These are phyloP conservation scores for Platyscapa corneri DNA, from an alignment of 1,140 invertebrate genomes.

Conservation along the genomic window DNA sequence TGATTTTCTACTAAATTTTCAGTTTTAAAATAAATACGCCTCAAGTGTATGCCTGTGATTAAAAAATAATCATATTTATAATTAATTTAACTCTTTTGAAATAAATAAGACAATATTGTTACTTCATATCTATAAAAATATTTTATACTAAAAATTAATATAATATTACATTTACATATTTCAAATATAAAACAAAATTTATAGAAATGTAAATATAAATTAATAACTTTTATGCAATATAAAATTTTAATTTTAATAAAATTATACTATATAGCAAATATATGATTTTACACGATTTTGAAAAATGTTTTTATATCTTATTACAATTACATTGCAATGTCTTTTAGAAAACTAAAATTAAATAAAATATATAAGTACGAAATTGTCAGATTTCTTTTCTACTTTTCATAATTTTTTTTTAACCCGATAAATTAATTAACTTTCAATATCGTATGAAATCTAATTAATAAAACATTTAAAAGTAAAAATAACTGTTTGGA, in stretches of 20 bases:
- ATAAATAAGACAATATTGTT: neutral
- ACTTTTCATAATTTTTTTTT: neutral
- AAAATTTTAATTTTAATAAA: too few species aligned
- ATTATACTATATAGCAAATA: too few species aligned
- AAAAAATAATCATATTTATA: neutral
- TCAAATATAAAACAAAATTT: neutral
- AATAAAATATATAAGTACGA: neutral
- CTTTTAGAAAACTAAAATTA: neutral
- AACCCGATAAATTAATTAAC: too few species aligned
- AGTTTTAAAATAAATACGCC: constrained; percentile 34
- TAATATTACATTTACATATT: neutral
- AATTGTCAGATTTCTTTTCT: neutral
- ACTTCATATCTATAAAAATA: neutral
- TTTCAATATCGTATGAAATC: neutral
- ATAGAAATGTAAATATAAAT: too few species aligned
- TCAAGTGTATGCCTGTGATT: constrained; percentile 14
- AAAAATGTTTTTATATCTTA: neutral
- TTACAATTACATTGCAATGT: neutral
- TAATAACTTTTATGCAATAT: too few species aligned
- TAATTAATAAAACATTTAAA: constrained; percentile 1
- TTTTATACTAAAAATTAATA: neutral
- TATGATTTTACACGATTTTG: too few species aligned
- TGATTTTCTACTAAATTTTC: neutral
- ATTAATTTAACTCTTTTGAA: neutral
- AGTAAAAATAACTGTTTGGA: neutral